Conservation (phyloP, 2,888 invertebrate genomes). For the Laothoe populi region DNA sequence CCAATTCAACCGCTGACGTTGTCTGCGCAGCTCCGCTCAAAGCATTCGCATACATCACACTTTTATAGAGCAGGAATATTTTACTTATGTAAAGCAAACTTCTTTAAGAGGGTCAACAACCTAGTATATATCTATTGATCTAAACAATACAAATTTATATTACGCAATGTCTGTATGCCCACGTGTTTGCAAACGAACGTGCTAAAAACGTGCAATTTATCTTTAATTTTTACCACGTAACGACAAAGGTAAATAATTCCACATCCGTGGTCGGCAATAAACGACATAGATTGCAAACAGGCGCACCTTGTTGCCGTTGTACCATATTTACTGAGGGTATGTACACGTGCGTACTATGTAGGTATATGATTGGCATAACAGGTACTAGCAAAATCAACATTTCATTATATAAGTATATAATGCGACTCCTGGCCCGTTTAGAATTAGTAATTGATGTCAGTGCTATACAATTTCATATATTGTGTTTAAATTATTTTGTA, state of each 20-base stretch:
- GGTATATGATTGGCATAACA: slow-evolving; percentile 52
- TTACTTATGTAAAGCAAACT: slow-evolving; percentile 53
- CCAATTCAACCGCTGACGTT: slow-evolving; percentile 74
- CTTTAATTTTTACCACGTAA: slow-evolving; percentile 53
- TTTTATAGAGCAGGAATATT: slow-evolving; percentile 62
- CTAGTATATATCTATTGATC: slow-evolving; percentile 42
- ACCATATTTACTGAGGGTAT: slow-evolving; percentile 52
- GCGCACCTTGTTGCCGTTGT: slow-evolving; percentile 65
- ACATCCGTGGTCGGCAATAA: slow-evolving; percentile 64
- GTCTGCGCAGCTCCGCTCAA: slow-evolving; percentile 53
- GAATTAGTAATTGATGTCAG: slow-evolving; percentile 59
- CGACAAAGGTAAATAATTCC: slow-evolving; percentile 54
- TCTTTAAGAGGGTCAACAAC: slow-evolving; percentile 56
- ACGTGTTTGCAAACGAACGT: slow-evolving; percentile 14
- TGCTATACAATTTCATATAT: slow-evolving; percentile 24
- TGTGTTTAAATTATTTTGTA: slow-evolving; percentile 1
- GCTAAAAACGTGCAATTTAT: slow-evolving; percentile 34
- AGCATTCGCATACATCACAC: slow-evolving; percentile 64
- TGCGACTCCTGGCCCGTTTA: slow-evolving; percentile 57
- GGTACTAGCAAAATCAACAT: slow-evolving; percentile 59
- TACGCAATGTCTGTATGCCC: slow-evolving; percentile 38
- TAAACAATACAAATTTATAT: slow-evolving; percentile 39
- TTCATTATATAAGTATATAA: slow-evolving; percentile 67
- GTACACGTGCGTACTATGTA: slow-evolving; percentile 45
- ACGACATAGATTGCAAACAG: slow-evolving; percentile 64